Conservation (phyloP, 2,888 invertebrate species). For the Hoplodrina blanda region DNA sequence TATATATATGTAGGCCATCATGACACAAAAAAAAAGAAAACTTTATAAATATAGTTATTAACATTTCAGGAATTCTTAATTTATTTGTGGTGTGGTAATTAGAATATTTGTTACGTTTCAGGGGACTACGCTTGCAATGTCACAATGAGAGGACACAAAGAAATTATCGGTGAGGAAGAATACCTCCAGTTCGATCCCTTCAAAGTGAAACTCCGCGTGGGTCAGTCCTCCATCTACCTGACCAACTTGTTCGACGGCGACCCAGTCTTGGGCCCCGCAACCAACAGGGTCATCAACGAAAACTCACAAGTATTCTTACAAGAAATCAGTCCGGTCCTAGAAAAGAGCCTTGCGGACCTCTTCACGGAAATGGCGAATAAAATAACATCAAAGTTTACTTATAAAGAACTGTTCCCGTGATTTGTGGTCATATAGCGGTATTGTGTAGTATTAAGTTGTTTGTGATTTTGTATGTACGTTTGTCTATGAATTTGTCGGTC, state of each 20-base stretch:
- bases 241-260: slow-evolving; percentile 93
- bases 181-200: slow-evolving; percentile 92
- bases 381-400: slow-evolving; percentile 92
- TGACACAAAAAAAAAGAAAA: no score
- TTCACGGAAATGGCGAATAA: slow-evolving; percentile 93
- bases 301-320: slow-evolving; percentile 92
- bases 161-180: slow-evolving; percentile 89
- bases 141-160: slow-evolving; percentile 91
- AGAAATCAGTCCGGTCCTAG: slow-evolving; percentile 92
- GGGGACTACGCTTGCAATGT: slow-evolving; percentile 92
- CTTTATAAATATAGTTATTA: neutral
- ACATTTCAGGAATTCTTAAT: neutral
- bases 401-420: slow-evolving; percentile 93
- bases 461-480: slow-evolving; percentile 57
- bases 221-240: slow-evolving; percentile 91
- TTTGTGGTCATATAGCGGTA: slow-evolving; percentile 40
- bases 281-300: slow-evolving; percentile 92
- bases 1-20: no score
- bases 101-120: slow-evolving; percentile 73
- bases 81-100: neutral
- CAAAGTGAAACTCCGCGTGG: slow-evolving; percentile 91
- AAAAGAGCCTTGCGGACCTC: slow-evolving; percentile 91
- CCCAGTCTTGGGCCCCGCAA: slow-evolving; percentile 92
- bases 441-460: slow-evolving; percentile 39
- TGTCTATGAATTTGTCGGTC: slow-evolving; percentile 20